These are phyloP conservation scores for Ceratina australensis DNA, from an alignment of 1,140 invertebrate species.

Conservation along the genomic window DNA sequence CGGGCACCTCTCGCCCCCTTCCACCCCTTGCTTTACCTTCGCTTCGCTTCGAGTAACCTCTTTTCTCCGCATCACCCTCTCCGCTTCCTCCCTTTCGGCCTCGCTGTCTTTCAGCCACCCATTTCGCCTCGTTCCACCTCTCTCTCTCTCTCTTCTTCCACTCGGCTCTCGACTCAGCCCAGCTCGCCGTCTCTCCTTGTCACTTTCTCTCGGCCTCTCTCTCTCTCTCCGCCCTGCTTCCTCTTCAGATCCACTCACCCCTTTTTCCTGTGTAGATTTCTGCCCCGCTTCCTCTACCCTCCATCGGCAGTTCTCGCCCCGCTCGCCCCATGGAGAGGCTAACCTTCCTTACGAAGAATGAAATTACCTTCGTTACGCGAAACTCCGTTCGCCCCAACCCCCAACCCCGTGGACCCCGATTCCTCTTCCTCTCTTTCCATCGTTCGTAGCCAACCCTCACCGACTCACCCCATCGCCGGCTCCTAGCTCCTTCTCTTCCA, in stretches of 20 bases:
- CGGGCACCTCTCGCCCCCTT: background rate
- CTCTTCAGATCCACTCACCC: slow-evolving; percentile 46
- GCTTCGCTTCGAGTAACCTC: slow-evolving; percentile 65
- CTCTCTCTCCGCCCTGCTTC: slow-evolving; percentile 60
- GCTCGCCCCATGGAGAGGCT: slow-evolving; percentile 49
- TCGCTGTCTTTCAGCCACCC: slow-evolving; percentile 50
- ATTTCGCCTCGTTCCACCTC: background rate
- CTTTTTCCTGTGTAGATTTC: slow-evolving; percentile 63
- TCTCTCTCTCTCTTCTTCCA: slow-evolving; percentile 19
- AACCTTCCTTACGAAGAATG: slow-evolving; percentile 74
- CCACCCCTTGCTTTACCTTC: background rate
- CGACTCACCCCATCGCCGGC: background rate
- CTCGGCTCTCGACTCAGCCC: background rate
- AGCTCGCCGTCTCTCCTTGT: slow-evolving; percentile 58
- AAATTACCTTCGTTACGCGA: slow-evolving; percentile 80
- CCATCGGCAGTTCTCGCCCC: slow-evolving; percentile 47
- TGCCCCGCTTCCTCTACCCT: slow-evolving; percentile 55
- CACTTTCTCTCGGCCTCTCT: slow-evolving; percentile 59
- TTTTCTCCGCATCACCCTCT: slow-evolving; percentile 64
- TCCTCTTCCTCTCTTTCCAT: slow-evolving; percentile 58
- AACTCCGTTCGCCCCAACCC: slow-evolving; percentile 72
- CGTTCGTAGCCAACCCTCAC: background rate
- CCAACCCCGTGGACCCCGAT: slow-evolving; percentile 60
- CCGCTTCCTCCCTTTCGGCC: slow-evolving; percentile 47
- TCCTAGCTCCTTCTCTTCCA: slow-evolving; percentile 11